Base-by-base conservation (phyloP, 92 coral and sea anemone genomes). In the Blastomussa wellsi region DNA sequence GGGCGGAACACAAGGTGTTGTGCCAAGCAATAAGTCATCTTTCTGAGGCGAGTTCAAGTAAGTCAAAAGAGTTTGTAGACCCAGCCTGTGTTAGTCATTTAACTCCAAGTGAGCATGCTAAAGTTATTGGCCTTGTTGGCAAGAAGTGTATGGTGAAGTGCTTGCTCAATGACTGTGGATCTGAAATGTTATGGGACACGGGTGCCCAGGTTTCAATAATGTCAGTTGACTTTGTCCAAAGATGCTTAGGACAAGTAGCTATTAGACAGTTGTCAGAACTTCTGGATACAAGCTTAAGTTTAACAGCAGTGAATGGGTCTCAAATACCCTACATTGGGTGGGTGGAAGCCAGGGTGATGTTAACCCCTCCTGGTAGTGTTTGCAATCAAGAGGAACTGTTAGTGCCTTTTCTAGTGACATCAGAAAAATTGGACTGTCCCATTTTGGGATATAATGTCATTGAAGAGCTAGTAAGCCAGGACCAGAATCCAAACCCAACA, bases 121-220 rank as follows among this genome's bases (percentile, higher is more conserved):
- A 86, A 81, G 79, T 88, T 39, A 82, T 88, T 84, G 77, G 80
- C 65, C 86, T 91, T 19, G 86, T 88, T 69, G 90, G 92, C 7
- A 86, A 77, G 38, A 91, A 73, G 86, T 91, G 94, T 72, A 88
- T 91, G 90, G 91, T 91, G 28, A 91, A 82, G 77, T 91, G 92
- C 71, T 81, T 85, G 24, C 88, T 88, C n/a, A 77, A 88, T 85
- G 86, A 89, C 81, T 78, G 33, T 69, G 85, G 71, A 80, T 48
- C 69, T 70, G 92, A 91, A 5, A 85, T 89, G 74, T 67, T 91
- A 84, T 88, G 90, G 90, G 92, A 88, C 90, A 91, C 90, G 5
- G 92, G 90, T 39, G 92, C 94, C 86, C 94, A 91, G 88, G 92
- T 88, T 48, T 91, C 94, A 12, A 80, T 88, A 51, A 80, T 88